A percentile compares a stretch with the other conserved stretches of the same genome.
Evolutionary conservation across 2,113 vertebrate species (phyloP).

Genomic region (Lonchura striata): DNA sequence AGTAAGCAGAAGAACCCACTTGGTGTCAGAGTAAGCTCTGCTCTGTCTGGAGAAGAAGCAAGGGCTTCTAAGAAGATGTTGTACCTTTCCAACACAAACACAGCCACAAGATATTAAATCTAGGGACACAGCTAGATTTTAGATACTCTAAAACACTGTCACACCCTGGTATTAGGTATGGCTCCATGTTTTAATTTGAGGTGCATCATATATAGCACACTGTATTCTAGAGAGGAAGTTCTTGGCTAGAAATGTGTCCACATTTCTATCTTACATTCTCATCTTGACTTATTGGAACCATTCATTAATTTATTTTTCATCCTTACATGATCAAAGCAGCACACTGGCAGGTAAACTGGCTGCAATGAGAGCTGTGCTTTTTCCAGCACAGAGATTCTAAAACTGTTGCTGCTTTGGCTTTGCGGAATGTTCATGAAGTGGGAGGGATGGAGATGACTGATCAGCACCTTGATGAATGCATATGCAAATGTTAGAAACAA

Average conservation of each 20-base stretch:
- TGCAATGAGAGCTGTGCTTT: background rate
- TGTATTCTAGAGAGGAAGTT: background rate
- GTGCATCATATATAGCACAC: background rate
- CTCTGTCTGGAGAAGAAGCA: background rate
- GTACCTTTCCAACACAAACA: background rate
- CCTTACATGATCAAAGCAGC: background rate
- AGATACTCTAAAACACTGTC: background rate
- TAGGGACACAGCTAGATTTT: background rate
- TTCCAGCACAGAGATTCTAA: background rate
- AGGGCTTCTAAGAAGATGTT: background rate
- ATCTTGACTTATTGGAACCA: background rate
- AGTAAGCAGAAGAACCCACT: background rate
- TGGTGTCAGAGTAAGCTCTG: background rate
- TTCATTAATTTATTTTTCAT: background rate
- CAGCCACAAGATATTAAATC: fast-evolving
- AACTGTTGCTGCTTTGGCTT: background rate
- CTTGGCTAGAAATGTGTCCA: background rate
- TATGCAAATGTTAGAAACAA: background rate
- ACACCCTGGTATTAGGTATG: background rate
- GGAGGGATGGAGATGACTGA: background rate
- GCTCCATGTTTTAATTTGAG: background rate
- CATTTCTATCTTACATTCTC: background rate
- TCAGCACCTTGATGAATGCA: background rate
- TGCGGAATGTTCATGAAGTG: background rate
- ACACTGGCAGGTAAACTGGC: background rate